Evolutionary conservation across 1,140 invertebrate species (phyloP).

Genomic region (Drosophila lini): DNA sequence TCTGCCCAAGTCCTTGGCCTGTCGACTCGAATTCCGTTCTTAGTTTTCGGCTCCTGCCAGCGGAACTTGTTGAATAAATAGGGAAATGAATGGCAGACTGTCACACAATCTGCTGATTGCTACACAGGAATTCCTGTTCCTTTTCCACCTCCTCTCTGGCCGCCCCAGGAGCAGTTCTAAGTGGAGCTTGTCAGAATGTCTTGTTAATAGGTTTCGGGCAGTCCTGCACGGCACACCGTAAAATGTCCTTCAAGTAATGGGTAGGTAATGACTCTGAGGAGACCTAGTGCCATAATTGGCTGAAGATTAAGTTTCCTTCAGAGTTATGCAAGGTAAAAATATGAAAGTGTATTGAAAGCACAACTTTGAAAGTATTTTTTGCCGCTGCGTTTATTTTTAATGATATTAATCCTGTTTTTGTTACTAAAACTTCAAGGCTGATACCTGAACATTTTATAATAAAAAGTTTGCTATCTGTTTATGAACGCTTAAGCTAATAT

Average conservation of each 20-base stretch:
- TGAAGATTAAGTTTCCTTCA: conserved; percentile 1
- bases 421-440: neutral
- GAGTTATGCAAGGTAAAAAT: neutral
- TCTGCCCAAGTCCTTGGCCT: conserved; percentile 42
- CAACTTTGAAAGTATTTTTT: neutral
- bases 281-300: conserved; percentile 19
- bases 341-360: neutral
- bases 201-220: conserved; percentile 28
- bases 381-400: neutral
- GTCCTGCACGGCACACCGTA: conserved; percentile 6
- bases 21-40: conserved; percentile 38
- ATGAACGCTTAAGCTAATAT: too few species aligned
- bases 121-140: conserved; percentile 64
- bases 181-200: conserved; percentile 14
- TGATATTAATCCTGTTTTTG: neutral
- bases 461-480: too few species aligned
- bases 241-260: conserved; percentile 26
- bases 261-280: conserved; percentile 24
- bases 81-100: conserved; percentile 72
- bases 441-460: neutral
- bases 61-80: conserved; percentile 82
- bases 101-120: conserved; percentile 66
- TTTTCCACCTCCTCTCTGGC: neutral
- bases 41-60: conserved; percentile 48
- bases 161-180: neutral